Evolutionary conservation across 2,888 invertebrate genomes (phyloP).

Genomic region (Tholera decimalis): DNA sequence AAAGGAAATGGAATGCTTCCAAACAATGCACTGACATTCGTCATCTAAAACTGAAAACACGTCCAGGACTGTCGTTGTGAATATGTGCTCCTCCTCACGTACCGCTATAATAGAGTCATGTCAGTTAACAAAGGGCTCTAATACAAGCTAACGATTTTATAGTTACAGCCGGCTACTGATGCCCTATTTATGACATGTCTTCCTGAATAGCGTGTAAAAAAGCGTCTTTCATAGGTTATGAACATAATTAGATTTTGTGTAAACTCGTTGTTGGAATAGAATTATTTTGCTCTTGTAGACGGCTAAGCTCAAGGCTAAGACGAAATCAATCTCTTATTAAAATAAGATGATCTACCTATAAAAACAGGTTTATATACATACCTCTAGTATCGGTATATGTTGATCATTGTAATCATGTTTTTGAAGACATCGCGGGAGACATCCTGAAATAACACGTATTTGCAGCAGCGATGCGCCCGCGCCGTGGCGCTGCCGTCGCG

Average conservation of each 20-base stretch:
- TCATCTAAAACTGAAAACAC: constrained; percentile 15
- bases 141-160: constrained; percentile 1
- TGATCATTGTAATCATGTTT: constrained; percentile 78
- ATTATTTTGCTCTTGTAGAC: constrained; percentile 16
- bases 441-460: constrained; percentile 91
- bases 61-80: constrained; percentile 4
- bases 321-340: neutral
- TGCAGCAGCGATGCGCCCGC: constrained; percentile 86
- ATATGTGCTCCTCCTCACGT: constrained; percentile 17
- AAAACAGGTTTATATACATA: constrained; percentile 46
- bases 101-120: constrained; percentile 18
- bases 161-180: neutral
- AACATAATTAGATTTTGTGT: constrained; percentile 16
- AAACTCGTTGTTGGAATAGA: constrained; percentile 1
- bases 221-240: constrained; percentile 48
- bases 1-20: neutral
- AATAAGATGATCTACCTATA: constrained; percentile 8
- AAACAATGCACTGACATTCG: neutral
- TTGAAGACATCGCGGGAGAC: constrained; percentile 90
- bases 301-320: constrained; percentile 16
- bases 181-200: neutral
- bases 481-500: constrained; percentile 84
- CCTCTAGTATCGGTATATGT: constrained; percentile 49
- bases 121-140: constrained; percentile 7
- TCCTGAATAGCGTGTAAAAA: constrained; percentile 9